Conservation (phyloP, 2,797 vertebrate genomes). For the Carapus acus region DNA sequence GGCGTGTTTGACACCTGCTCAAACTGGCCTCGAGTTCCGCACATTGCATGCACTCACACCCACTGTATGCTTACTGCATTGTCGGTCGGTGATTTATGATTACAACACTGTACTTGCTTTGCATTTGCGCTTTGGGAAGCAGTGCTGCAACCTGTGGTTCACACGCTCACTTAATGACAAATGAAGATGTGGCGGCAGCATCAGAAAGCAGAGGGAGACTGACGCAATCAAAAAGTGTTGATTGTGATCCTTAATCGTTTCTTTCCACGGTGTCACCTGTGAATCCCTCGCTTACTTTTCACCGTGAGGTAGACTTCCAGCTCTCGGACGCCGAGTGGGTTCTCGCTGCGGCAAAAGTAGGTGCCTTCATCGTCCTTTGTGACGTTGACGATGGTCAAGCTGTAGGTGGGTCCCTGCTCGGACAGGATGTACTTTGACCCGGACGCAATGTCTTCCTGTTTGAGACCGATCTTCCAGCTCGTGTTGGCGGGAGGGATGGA, state of each 20-base stretch:
- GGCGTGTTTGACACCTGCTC: conserved; percentile 17
- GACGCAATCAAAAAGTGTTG: too few relatives aligned
- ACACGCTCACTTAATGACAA: too few relatives aligned
- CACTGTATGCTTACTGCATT: not conserved
- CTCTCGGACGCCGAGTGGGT: conserved; percentile 69
- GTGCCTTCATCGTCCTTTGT: conserved; percentile 76
- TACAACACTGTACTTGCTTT: too few relatives aligned
- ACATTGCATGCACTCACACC: not conserved
- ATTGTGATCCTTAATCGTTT: too few relatives aligned
- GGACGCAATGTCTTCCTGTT: conserved; percentile 56
- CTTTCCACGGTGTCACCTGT: too few relatives aligned
- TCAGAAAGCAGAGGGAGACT: too few relatives aligned
- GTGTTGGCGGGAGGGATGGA: conserved; percentile 65
- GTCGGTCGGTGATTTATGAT: too few relatives aligned
- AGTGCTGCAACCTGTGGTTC: too few relatives aligned
- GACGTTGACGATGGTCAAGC: conserved; percentile 81
- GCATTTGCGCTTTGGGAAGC: too few relatives aligned
- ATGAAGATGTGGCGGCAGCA: too few relatives aligned
- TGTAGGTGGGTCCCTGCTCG: conserved; percentile 55
- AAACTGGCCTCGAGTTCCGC: conserved; percentile 9
- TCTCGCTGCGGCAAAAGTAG: conserved; percentile 87
- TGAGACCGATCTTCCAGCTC: conserved; percentile 75
- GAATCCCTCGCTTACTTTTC: conserved; percentile 67
- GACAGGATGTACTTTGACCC: conserved; percentile 70
- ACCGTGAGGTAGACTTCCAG: conserved; percentile 81